Evolutionary conservation across 2,888 invertebrate genomes (phyloP).

Genomic region (Protodeltote pygarga): DNA sequence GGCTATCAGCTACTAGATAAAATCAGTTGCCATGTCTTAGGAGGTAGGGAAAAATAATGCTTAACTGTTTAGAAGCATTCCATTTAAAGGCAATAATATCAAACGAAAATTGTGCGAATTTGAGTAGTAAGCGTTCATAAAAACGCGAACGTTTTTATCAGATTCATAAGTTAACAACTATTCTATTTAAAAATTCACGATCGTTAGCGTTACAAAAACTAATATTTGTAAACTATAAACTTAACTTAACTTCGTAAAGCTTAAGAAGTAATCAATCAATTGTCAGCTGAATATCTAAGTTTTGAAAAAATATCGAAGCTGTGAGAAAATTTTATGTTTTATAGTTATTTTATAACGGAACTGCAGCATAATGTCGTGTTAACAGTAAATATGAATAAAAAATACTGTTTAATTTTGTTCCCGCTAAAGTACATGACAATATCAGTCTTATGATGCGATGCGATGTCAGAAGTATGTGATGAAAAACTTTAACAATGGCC

Average conservation of each 20-base stretch:
- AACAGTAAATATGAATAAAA: conserved; percentile 50
- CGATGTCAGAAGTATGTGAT: conserved; percentile 31
- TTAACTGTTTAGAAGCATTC: no score
- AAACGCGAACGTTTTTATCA: neutral
- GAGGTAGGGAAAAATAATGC: no score
- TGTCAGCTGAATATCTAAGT: conserved; percentile 23
- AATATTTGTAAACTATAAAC: conserved; percentile 24
- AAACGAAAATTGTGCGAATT: conserved; percentile 7
- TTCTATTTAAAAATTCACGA: conserved; percentile 26
- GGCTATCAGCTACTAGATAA: no score
- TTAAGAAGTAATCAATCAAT: conserved; percentile 36
- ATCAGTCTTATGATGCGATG: conserved; percentile 24
- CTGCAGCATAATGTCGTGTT: conserved; percentile 18
- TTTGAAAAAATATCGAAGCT: conserved; percentile 28
- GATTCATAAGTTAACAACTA: conserved; percentile 5
- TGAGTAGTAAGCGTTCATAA: no score
- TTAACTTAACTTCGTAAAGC: conserved; percentile 30
- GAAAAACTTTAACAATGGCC: conserved; percentile 38
- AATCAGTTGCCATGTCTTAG: no score
- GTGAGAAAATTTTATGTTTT: conserved; percentile 31
- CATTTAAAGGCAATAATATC: no score
- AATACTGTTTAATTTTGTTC: conserved; percentile 35
- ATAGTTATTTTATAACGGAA: conserved; percentile 32
- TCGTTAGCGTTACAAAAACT: conserved; percentile 20
- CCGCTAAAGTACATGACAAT: conserved; percentile 29